These are phyloP conservation scores for Gymnoscelis rufifasciata DNA, from an alignment of 2,888 invertebrate genomes.

Conservation along the genomic window DNA sequence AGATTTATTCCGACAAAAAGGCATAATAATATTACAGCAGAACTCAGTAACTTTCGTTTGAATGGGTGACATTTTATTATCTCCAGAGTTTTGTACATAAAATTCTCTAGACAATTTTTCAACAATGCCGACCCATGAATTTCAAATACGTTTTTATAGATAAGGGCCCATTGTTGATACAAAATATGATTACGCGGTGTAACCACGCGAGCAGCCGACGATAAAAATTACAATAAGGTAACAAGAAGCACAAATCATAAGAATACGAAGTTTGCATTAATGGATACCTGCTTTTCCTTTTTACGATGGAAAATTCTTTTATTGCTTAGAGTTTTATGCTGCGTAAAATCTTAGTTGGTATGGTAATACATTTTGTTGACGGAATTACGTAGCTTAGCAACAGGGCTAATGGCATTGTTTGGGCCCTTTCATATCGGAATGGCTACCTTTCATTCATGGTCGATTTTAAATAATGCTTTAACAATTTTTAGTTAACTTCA, in stretches of 20 bases:
- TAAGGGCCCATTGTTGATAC: constrained; percentile 70
- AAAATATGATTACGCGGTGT: constrained; percentile 69
- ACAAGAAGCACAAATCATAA: constrained; percentile 65
- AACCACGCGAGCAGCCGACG: constrained; percentile 63
- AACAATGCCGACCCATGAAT: constrained; percentile 65
- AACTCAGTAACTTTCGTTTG: constrained; percentile 44
- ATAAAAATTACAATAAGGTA: constrained; percentile 74
- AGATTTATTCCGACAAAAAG: constrained; percentile 35
- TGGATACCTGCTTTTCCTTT: constrained; percentile 54
- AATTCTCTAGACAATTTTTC: constrained; percentile 66
- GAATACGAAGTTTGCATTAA: constrained; percentile 67
- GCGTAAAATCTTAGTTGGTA: constrained; percentile 40
- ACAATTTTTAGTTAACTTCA: no score
- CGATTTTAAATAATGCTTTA: not conserved
- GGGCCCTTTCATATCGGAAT: constrained; percentile 1
- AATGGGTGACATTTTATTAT: constrained; percentile 52
- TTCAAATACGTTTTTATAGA: constrained; percentile 71
- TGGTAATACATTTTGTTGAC: constrained; percentile 36
- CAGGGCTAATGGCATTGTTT: not conserved
- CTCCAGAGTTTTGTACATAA: constrained; percentile 56
- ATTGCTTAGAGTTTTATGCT: constrained; percentile 45
- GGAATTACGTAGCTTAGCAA: constrained; percentile 16
- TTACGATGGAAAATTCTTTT: constrained; percentile 54
- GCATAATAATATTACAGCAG: constrained; percentile 36
- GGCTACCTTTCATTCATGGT: not conserved